Conservation (phyloP, 92 coral and sea anemone species). For the Palythoa grandis region DNA sequence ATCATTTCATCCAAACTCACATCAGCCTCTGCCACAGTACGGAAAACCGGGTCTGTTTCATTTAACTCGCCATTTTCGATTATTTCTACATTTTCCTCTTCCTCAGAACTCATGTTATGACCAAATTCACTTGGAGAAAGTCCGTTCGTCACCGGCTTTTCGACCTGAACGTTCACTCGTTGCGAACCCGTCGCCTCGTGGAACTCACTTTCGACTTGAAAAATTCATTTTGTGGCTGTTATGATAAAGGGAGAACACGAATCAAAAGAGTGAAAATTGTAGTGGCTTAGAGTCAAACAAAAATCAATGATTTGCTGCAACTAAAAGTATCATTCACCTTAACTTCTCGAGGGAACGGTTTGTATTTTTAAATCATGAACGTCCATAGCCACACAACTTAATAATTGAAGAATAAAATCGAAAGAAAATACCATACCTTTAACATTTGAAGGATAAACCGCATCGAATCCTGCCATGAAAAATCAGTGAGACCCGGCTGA, state of each 20-base stretch:
- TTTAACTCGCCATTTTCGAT: constrained; percentile 75
- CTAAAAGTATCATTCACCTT: constrained; percentile 52
- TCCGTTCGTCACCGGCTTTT: constrained; percentile 57
- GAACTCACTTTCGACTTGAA: constrained; percentile 93
- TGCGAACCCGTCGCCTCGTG: constrained; percentile 57
- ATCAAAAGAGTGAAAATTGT: constrained; percentile 22
- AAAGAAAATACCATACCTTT: constrained; percentile 80
- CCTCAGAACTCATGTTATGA: constrained; percentile 89
- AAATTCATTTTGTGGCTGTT: constrained; percentile 70
- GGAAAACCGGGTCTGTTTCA: constrained; percentile 90
- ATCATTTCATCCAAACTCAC: constrained; percentile 99
- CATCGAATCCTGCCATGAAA: constrained; percentile 42
- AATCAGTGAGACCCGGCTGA: constrained; percentile 16
- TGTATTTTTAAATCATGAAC: constrained; percentile 81
- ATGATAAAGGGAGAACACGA: not conserved
- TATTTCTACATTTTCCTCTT: constrained; percentile 89
- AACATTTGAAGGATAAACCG: constrained; percentile 63
- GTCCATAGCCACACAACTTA: constrained; percentile 94
- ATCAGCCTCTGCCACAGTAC: constrained; percentile 97
- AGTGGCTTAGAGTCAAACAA: constrained; percentile 9
- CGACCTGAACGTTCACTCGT: constrained; percentile 46
- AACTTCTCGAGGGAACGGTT: constrained; percentile 68
- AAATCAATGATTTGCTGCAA: constrained; percentile 12
- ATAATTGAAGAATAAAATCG: constrained; percentile 95
- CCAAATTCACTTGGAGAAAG: constrained; percentile 51